Percentiles rank a stretch among this genome's conserved stretches.
Conservation (phyloP, 2,888 invertebrate species). For the Drosophila percnosoma region DNA sequence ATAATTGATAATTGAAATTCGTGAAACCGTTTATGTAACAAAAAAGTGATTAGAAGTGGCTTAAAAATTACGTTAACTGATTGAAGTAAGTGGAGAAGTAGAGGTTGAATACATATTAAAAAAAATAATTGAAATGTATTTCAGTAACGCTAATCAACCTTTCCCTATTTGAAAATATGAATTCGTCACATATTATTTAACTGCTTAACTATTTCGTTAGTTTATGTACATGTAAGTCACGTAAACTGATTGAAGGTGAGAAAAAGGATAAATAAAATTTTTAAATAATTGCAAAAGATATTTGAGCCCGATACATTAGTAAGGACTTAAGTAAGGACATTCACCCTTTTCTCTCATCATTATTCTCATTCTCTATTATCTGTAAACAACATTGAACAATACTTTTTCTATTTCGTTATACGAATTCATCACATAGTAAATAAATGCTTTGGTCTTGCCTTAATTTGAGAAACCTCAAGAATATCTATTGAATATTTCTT, state of each 20-base stretch:
- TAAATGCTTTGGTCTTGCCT: neutral
- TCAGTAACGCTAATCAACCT: neutral
- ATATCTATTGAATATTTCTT: slow-evolving; percentile 25
- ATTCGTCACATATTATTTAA: neutral
- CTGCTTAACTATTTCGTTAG: neutral
- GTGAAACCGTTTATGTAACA: neutral
- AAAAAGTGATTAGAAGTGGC: neutral
- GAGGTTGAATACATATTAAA: neutral
- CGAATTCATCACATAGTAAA: neutral
- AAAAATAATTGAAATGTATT: neutral
- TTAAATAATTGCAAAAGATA: neutral
- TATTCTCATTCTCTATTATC: too few relatives aligned
- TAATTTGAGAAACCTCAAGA: slow-evolving; percentile 1
- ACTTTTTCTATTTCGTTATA: neutral
- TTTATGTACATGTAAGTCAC: neutral
- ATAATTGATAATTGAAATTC: slow-evolving; percentile 13
- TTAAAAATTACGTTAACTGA: neutral
- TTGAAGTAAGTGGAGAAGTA: neutral
- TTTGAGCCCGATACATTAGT: neutral
- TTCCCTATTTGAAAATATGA: neutral
- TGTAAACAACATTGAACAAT: neutral
- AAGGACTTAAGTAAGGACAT: neutral
- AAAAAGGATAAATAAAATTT: neutral
- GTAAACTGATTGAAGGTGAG: neutral
- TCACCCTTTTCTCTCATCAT: neutral